Evolutionary conservation across 2,888 invertebrate genomes (phyloP), one percentile per base, ranked within the genome.

Genomic region (Liopterus haemorrhoidalis): DNA sequence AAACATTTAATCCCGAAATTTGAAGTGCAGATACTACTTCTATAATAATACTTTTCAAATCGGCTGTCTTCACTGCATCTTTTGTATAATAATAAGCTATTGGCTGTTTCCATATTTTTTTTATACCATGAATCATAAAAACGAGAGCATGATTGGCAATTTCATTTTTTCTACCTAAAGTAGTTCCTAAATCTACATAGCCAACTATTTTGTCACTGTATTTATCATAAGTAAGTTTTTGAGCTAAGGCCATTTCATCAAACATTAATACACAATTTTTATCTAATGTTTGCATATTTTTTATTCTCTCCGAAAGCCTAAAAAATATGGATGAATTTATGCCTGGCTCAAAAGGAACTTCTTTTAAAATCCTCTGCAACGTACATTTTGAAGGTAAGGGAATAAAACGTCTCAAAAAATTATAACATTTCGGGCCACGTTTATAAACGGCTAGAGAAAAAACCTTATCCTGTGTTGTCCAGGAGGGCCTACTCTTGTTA

Each of bases 381-480:
- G 22, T 22, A 8, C 6, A 22, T 22, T 5, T 22, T 22, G 22
- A 5, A 22, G 22, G 22, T 8, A 22, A 22, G 8, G 22, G 22
- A 22, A 41, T 3, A 22, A 31, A 33, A 5, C 24, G 32, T 41
- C 30, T 16, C 4, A 41, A 32, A 14, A 41, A 41, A 9, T 19
- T 41, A 9, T 41, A 33, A 21, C 33, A 41, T 14, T 21, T 33
- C 9, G 41, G 41, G 16, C 33, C 32, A 8, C 33, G 8, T 19
- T 41, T 41, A n/a, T 20, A 41, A 33, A 32, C 15, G 2, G 32
- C 32, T 9, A 41, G 20, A n/a, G 41, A 25, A 32, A 30, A 22
- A 4, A 41, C 14, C 12, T 41, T 35, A 20, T 41, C 41, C 11
- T n/a, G 9, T 3, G 3, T 16, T 30, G 25, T 41, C 41, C 41